Percentiles rank a stretch among this genome's conserved stretches.
Evolutionary conservation across 2,797 vertebrate genomes (phyloP).

Genomic region (Sebastes minor): DNA sequence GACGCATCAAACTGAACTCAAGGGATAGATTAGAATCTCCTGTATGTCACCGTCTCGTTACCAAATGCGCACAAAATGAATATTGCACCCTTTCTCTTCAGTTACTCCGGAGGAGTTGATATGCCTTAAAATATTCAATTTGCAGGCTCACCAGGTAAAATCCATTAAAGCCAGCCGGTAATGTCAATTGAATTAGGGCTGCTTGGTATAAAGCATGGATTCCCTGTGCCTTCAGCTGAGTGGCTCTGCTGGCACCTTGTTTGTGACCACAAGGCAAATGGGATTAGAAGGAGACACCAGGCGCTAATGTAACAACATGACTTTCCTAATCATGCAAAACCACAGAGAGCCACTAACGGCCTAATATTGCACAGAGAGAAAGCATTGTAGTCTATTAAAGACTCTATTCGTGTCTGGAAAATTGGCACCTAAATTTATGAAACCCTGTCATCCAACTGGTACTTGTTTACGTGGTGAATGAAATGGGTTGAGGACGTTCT

Average conservation of each 20-base stretch:
- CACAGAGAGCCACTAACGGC: conserved; percentile 55
- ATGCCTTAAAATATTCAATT: conserved; percentile 74
- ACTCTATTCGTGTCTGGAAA: conserved; percentile 23
- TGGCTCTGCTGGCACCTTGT: conserved; percentile 66
- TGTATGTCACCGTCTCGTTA: conserved; percentile 42
- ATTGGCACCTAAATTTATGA: conserved; percentile 27
- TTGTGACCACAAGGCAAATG: conserved; percentile 73
- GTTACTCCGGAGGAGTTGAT: conserved; percentile 68
- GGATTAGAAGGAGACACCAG: conserved; percentile 67
- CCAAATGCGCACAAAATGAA: conserved; percentile 61
- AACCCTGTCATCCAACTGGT: conserved; percentile 5
- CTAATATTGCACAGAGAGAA: conserved; percentile 31
- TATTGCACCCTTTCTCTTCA: conserved; percentile 55
- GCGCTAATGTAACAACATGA: conserved; percentile 69
- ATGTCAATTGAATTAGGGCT: conserved; percentile 74
- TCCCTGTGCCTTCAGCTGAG: conserved; percentile 59
- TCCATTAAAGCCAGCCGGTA: conserved; percentile 70
- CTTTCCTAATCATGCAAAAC: conserved; percentile 74
- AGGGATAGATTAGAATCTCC: conserved; percentile 61
- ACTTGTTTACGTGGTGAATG: not conserved
- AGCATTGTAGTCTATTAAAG: conserved; percentile 38
- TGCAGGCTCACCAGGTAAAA: conserved; percentile 75
- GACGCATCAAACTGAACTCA: conserved; percentile 49
- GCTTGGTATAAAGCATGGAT: conserved; percentile 55
- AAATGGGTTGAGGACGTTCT: not conserved